Percentiles rank a stretch among this genome's conserved stretches.
These are phyloP conservation scores for Osmerus mordax DNA, from an alignment of 2,113 vertebrate species.

Conservation along the genomic window DNA sequence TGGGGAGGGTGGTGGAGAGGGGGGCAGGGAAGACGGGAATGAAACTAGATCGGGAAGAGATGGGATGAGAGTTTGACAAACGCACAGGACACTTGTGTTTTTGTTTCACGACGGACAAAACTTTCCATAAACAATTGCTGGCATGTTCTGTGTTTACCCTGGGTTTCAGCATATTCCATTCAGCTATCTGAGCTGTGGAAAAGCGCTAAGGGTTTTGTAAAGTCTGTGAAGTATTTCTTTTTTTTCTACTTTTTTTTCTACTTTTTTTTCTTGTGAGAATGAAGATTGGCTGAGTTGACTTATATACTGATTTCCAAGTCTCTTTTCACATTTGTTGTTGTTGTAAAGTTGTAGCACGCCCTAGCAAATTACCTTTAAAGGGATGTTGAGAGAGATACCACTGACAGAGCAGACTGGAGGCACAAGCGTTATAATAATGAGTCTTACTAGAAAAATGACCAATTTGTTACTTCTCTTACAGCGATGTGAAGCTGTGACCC, in stretches of 20 bases:
- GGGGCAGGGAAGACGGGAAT: constrained; percentile 6
- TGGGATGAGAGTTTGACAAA: constrained; percentile 55
- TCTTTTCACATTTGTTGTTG: background rate
- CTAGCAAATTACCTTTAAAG: background rate
- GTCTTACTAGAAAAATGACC: no score
- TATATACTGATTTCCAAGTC: background rate
- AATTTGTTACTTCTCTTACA: no score
- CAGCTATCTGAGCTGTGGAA: constrained; percentile 8
- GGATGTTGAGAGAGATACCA: background rate
- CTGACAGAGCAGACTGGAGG: no score
- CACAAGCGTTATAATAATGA: no score
- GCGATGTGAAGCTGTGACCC: no score
- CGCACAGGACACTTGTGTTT: constrained; percentile 38
- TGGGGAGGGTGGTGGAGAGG: constrained; percentile 4
- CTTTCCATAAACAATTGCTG: constrained; percentile 65
- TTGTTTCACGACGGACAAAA: constrained; percentile 29
- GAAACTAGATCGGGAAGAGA: constrained; percentile 33
- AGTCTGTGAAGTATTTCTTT: no score
- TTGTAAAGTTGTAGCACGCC: background rate
- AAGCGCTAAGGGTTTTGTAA: background rate
- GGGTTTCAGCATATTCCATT: constrained; percentile 16
- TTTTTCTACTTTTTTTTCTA: no score
- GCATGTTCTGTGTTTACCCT: constrained; percentile 51
- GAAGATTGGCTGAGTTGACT: background rate
- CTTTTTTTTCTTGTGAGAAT: no score